Conservation (phyloP, 1,140 invertebrate species). For the Leptoteleia sp. region DNA sequence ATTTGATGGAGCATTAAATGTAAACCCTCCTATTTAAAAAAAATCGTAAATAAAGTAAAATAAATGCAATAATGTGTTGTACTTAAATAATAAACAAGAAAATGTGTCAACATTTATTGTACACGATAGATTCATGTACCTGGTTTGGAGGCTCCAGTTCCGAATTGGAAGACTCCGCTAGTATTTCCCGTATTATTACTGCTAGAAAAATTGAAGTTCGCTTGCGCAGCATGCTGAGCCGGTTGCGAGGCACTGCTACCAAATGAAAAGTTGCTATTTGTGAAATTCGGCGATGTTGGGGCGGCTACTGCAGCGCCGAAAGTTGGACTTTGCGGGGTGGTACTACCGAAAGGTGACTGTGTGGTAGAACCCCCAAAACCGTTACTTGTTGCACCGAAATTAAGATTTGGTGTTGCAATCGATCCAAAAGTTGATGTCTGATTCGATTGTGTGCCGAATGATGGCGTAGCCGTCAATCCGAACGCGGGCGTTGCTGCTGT, state of each 20-base stretch:
- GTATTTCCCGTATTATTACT: constrained; percentile 33
- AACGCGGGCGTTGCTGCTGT: constrained; percentile 7
- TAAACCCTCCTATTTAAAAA: constrained; percentile 69
- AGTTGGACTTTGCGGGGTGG: constrained; percentile 1
- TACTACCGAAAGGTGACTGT: constrained; percentile 6
- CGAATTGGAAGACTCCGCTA: constrained; percentile 73
- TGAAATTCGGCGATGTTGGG: constrained; percentile 1
- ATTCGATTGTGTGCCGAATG: constrained; percentile 14
- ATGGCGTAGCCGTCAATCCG: neutral
- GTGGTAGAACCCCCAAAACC: constrained; percentile 24
- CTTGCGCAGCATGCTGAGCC: constrained; percentile 21
- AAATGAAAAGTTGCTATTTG: constrained; percentile 54
- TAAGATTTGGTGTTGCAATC: constrained; percentile 10
- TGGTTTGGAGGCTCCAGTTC: constrained; percentile 67
- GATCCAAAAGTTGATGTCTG: constrained; percentile 37
- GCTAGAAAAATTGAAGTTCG: constrained; percentile 61
- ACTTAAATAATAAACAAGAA: no score
- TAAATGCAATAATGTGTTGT: no score
- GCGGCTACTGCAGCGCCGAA: constrained; percentile 7
- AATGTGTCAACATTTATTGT: no score
- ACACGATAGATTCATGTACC: no score
- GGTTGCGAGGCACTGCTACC: constrained; percentile 31
- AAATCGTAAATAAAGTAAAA: no score
- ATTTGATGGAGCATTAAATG: constrained; percentile 69
- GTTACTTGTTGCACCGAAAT: constrained; percentile 44